These are phyloP conservation scores for Azemiops feae DNA, from an alignment of 2,113 vertebrate species.

Conservation along the genomic window DNA sequence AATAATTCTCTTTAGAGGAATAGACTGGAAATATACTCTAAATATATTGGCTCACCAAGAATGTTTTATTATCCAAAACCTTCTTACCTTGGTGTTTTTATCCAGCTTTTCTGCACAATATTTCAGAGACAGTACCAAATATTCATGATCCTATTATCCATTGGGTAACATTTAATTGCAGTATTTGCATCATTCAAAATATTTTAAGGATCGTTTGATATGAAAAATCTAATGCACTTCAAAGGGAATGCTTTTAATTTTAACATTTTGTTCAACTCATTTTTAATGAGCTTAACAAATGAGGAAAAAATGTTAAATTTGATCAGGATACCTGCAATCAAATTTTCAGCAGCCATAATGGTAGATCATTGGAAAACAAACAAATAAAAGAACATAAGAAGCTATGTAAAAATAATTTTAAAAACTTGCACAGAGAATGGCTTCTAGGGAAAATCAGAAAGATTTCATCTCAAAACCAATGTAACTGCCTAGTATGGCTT, in stretches of 20 bases:
- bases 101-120: not conserved
- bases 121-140: conserved; percentile 14
- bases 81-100: conserved; percentile 15
- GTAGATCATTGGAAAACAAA: conserved; percentile 17
- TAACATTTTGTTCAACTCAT: conserved; percentile 24
- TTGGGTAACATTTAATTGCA: conserved; percentile 20
- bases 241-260: not conserved
- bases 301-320: conserved; percentile 24
- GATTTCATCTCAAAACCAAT: too few relatives aligned
- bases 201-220: conserved; percentile 23
- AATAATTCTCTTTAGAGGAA: conserved; percentile 45
- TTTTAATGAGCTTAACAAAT: conserved; percentile 40
- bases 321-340: conserved; percentile 25
- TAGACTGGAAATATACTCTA: conserved; percentile 18
- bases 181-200: conserved; percentile 21
- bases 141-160: conserved; percentile 27
- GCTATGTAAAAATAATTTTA: too few relatives aligned
- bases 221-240: conserved; percentile 16
- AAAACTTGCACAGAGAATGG: too few relatives aligned
- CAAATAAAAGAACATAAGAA: too few relatives aligned
- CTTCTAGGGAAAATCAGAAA: too few relatives aligned
- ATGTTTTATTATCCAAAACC: not conserved
- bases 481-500: too few relatives aligned
- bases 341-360: conserved; percentile 57
- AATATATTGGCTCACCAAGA: conserved; percentile 37